These are phyloP conservation scores for Aleiodes testaceus DNA, from an alignment of 2,888 invertebrate genomes.

Conservation along the genomic window DNA sequence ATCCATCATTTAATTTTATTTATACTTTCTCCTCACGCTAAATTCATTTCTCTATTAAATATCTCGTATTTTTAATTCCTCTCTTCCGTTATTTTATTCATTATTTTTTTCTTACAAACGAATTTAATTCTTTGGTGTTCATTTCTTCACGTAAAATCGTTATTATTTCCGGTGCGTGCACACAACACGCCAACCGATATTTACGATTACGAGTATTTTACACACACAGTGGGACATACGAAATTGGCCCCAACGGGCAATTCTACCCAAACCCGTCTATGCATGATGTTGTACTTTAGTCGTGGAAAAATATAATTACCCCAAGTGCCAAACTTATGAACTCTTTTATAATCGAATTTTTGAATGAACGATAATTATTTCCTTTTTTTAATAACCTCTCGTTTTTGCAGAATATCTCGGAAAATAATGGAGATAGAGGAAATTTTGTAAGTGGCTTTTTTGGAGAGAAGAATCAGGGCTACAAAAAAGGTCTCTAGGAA, in stretches of 20 bases:
- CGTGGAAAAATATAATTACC: slow-evolving; percentile 19
- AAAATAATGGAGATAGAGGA: neutral
- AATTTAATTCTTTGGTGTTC: slow-evolving; percentile 4
- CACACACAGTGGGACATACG: slow-evolving; percentile 36
- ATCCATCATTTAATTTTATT: no score
- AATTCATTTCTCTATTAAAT: no score
- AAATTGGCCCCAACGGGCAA: slow-evolving; percentile 43
- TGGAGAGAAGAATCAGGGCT: no score
- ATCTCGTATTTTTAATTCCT: no score
- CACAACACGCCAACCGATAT: slow-evolving; percentile 44
- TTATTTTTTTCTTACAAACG: slow-evolving; percentile 5
- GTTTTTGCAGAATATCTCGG: neutral
- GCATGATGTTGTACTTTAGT: slow-evolving; percentile 11
- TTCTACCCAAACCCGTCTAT: slow-evolving; percentile 10
- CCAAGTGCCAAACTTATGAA: neutral
- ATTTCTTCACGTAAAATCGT: slow-evolving; percentile 43
- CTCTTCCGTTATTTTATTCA: neutral
- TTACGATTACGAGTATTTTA: slow-evolving; percentile 43
- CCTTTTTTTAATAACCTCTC: neutral
- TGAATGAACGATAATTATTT: neutral
- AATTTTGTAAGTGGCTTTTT: neutral
- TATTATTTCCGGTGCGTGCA: slow-evolving; percentile 44
- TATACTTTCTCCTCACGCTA: no score
- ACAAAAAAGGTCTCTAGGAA: no score
- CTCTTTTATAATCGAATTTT: neutral